Conservation (phyloP, 2,888 invertebrate genomes). For the Lasioglossum lativentre region DNA sequence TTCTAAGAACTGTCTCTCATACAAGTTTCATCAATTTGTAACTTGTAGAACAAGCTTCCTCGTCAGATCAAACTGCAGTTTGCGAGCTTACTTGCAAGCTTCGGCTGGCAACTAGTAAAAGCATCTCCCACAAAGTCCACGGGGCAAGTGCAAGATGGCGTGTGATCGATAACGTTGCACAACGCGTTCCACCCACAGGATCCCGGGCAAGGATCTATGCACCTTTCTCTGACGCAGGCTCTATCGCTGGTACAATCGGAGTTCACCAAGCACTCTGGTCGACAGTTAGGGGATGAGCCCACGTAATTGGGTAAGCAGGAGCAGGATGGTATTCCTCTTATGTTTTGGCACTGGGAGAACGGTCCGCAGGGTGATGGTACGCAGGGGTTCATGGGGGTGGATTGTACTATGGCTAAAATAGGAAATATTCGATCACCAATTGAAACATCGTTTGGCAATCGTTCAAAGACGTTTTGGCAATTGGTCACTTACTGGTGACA, state of each 20-base stretch:
- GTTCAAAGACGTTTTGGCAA: not conserved
- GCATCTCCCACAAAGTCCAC: constrained; percentile 85
- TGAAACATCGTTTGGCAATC: not conserved
- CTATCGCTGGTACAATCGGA: constrained; percentile 84
- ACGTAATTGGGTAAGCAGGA: constrained; percentile 84
- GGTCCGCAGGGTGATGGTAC: constrained; percentile 90
- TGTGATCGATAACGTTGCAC: constrained; percentile 85
- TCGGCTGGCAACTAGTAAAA: constrained; percentile 82
- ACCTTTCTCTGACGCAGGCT: constrained; percentile 85
- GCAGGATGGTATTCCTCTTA: constrained; percentile 84
- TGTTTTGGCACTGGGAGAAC: constrained; percentile 88
- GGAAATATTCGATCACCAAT: not conserved
- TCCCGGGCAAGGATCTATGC: constrained; percentile 85
- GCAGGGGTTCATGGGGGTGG: constrained; percentile 89
- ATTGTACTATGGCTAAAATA: constrained; percentile 76
- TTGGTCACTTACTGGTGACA: constrained; percentile 74
- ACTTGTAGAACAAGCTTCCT: not conserved
- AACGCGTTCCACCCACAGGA: constrained; percentile 84
- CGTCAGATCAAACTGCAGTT: not conserved
- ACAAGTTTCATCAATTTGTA: not conserved
- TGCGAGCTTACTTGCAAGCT: constrained; percentile 77
- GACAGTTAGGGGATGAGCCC: constrained; percentile 83
- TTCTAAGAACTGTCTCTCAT: not conserved
- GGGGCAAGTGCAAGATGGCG: constrained; percentile 85
- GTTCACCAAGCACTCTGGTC: constrained; percentile 84